Conservation (phyloP, 92 coral and sea anemone genomes). For the Phymanthus crucifer region DNA sequence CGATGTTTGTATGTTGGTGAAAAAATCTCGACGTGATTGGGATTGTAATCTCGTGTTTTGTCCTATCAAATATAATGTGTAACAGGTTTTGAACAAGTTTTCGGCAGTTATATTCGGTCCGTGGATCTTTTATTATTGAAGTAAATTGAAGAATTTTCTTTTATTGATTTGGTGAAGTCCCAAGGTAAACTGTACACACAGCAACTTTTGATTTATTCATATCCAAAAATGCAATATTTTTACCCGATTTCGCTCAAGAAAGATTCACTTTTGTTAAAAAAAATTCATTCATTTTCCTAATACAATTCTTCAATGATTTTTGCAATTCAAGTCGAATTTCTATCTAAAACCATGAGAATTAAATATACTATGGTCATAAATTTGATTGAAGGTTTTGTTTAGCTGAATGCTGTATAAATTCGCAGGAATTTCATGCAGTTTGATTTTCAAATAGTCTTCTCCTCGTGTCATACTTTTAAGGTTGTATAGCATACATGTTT, state of each 20-base stretch:
- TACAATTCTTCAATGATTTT: neutral
- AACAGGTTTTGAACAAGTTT: neutral
- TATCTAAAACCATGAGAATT: neutral
- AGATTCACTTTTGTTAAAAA: neutral
- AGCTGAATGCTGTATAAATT: neutral
- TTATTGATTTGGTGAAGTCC: neutral
- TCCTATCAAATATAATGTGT: neutral
- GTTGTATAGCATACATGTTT: neutral
- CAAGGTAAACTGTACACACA: no score
- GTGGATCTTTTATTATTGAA: neutral
- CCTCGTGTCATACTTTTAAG: neutral
- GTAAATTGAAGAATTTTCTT: neutral
- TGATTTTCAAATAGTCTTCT: neutral
- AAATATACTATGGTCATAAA: neutral
- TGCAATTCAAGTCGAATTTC: neutral
- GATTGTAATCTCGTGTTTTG: neutral
- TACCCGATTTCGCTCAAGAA: slow-evolving; percentile 3
- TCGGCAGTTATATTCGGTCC: neutral
- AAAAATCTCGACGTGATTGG: neutral
- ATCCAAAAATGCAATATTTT: slow-evolving; percentile 2
- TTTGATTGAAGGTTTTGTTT: neutral
- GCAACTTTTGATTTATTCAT: neutral
- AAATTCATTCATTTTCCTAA: neutral
- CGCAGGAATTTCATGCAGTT: neutral
- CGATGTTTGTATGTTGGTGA: neutral